A percentile compares a stretch with the other conserved stretches of the same genome.
Conservation (phyloP, 2,797 vertebrate genomes). For the Sitta carolinensis region DNA sequence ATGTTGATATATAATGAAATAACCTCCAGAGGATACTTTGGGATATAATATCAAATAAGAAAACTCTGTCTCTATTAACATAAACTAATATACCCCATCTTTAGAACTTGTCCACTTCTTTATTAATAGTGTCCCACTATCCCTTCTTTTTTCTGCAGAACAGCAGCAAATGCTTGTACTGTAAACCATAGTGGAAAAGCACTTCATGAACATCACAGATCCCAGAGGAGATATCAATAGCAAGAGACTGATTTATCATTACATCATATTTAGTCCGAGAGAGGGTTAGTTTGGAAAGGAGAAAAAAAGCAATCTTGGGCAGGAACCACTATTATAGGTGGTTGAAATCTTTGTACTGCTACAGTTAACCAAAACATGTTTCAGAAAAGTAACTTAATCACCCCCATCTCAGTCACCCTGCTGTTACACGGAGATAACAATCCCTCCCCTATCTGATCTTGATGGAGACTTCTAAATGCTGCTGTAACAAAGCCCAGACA, state of each 20-base stretch:
- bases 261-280: neutral
- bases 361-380: neutral
- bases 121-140: neutral
- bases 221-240: neutral
- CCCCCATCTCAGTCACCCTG: neutral
- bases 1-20: neutral
- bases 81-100: neutral
- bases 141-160: neutral
- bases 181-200: conserved; percentile 2
- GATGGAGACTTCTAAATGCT: neutral
- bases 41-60: neutral
- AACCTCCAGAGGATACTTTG: neutral
- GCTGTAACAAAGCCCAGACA: neutral
- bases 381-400: neutral
- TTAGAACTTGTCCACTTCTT: neutral
- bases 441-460: neutral
- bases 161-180: neutral
- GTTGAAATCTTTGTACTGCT: neutral
- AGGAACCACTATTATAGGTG: neutral
- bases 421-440: neutral
- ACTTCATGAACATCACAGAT: neutral
- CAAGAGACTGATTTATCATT: neutral
- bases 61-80: conserved; percentile 13
- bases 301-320: neutral
- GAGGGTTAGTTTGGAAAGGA: neutral